phyloP scores from a whole-genome alignment of 2,113 vertebrate species.

The Corythornis cristatus region DNA sequence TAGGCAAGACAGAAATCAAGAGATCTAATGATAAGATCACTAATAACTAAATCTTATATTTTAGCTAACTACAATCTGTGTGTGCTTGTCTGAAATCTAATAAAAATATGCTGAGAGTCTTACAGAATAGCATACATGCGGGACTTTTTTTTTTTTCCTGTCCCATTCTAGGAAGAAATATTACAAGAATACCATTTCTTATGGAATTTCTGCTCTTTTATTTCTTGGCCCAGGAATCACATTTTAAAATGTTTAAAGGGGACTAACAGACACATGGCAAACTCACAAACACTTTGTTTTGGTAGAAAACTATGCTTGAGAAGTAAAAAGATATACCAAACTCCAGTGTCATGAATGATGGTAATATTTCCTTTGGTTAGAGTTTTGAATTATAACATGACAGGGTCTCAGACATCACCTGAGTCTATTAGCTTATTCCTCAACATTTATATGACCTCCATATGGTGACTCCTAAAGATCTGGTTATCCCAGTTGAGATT shows the following conservation, averaged over 20 bases:
- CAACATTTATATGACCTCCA: neutral
- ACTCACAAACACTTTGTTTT: neutral
- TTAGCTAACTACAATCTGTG: neutral
- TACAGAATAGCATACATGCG: neutral
- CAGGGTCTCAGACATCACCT: neutral
- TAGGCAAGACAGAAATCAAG: neutral
- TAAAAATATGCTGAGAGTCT: neutral
- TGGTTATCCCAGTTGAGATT: neutral
- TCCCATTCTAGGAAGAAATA: neutral
- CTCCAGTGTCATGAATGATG: neutral
- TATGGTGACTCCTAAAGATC: neutral
- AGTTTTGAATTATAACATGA: neutral
- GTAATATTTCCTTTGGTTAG: neutral
- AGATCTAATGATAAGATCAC: neutral
- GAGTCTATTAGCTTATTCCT: neutral
- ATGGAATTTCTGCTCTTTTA: neutral
- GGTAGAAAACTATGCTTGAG: neutral
- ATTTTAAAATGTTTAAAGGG: neutral
- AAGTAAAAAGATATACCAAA: neutral
- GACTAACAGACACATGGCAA: neutral
- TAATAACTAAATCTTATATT: neutral
- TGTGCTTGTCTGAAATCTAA: neutral
- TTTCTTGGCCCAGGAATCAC: neutral
- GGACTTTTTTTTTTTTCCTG: neutral
- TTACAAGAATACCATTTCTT: neutral